phyloP scores from a whole-genome alignment of 2,113 vertebrate genomes.

The Leucosticte australis region DNA sequence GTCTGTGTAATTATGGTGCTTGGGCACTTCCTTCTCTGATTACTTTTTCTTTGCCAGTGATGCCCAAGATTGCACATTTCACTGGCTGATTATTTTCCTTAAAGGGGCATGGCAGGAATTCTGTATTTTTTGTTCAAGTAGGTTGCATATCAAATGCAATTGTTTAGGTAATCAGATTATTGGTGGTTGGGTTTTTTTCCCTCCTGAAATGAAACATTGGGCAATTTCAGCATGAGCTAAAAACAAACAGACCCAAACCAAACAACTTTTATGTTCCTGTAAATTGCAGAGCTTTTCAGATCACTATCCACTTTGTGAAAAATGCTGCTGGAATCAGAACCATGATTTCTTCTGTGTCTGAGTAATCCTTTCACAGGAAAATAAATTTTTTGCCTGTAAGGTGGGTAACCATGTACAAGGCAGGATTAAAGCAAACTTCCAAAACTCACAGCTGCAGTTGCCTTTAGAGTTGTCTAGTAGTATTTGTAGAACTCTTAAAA shows the following conservation, averaged over 20 bases:
- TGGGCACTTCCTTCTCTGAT: neutral
- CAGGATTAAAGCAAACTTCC: neutral
- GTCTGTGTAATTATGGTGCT: neutral
- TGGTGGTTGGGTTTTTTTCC: neutral
- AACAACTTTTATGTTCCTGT: neutral
- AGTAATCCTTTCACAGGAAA: neutral
- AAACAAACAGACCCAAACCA: neutral
- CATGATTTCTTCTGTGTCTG: neutral
- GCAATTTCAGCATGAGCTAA: neutral
- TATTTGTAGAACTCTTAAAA: neutral
- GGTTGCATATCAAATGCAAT: neutral
- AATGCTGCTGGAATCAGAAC: neutral
- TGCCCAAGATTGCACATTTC: neutral
- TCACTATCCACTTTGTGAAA: neutral
- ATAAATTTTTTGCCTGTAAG: neutral
- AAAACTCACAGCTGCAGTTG: neutral
- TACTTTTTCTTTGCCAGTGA: neutral
- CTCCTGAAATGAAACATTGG: neutral
- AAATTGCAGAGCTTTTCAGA: neutral
- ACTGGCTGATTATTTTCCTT: neutral
- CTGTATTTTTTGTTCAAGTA: neutral
- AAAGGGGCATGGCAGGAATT: neutral
- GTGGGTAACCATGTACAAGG: neutral
- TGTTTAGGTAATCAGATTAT: neutral
- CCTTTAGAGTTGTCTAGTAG: neutral